Evolutionary conservation across 1,140 invertebrate species (phyloP).

Genomic region (Akabosia matsudoensis): DNA sequence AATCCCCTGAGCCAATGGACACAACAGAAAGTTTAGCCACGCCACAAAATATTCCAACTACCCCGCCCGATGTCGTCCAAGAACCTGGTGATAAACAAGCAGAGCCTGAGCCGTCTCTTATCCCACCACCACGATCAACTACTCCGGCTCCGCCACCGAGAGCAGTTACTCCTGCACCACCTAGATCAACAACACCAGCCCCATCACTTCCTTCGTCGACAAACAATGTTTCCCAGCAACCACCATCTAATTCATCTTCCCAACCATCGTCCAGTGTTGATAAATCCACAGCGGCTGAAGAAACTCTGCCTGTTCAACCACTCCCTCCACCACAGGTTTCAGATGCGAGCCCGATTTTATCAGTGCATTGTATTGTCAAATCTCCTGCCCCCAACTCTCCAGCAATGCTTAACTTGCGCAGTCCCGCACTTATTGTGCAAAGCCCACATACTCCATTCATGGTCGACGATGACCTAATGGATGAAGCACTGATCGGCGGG

Average conservation of each 20-base stretch:
- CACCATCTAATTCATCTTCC: not conserved
- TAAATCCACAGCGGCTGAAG: slow-evolving; percentile 18
- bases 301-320: not conserved
- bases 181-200: slow-evolving; percentile 45
- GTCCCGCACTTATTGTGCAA: slow-evolving; percentile 58
- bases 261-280: not conserved
- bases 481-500: slow-evolving; percentile 74
- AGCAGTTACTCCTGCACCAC: slow-evolving; percentile 36
- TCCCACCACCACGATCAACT: slow-evolving; percentile 37
- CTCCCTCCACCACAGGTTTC: slow-evolving; percentile 38
- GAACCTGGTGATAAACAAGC: slow-evolving; percentile 49
- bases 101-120: not conserved
- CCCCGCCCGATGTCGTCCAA: slow-evolving; percentile 55
- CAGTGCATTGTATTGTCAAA: slow-evolving; percentile 70
- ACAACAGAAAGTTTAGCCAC: slow-evolving; percentile 48
- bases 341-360: slow-evolving; percentile 45
- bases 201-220: slow-evolving; percentile 23
- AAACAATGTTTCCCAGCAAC: not conserved
- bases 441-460: slow-evolving; percentile 72
- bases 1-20: slow-evolving; percentile 40
- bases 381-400: slow-evolving; percentile 56
- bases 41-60: slow-evolving; percentile 56
- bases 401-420: slow-evolving; percentile 48
- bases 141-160: slow-evolving; percentile 41
- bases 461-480: slow-evolving; percentile 84